These are phyloP conservation scores for Rhopalosiphum nymphaeae DNA, from an alignment of 2,888 invertebrate genomes.

Conservation along the genomic window DNA sequence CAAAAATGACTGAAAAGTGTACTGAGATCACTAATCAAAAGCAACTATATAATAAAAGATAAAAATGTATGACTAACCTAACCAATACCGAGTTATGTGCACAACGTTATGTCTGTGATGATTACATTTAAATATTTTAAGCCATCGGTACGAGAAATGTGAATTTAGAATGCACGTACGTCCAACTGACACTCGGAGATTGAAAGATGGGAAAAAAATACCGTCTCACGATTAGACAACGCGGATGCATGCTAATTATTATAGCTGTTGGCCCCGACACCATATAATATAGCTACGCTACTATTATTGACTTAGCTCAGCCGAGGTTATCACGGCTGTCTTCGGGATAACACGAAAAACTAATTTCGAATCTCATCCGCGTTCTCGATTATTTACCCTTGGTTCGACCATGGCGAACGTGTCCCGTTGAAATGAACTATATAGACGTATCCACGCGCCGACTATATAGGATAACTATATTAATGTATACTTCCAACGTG, in stretches of 20 bases:
- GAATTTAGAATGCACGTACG: neutral
- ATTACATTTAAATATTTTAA: neutral
- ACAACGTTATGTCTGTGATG: neutral
- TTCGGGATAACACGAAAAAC: constrained; percentile 14
- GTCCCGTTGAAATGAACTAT: neutral
- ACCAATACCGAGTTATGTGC: neutral
- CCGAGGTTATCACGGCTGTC: neutral
- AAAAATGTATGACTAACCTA: neutral
- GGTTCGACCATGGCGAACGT: neutral
- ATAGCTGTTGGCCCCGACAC: constrained; percentile 2
- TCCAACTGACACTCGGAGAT: neutral
- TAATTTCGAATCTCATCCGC: neutral
- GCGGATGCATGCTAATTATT: constrained; percentile 1
- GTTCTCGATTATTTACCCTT: constrained; percentile 31
- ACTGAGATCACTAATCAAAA: neutral
- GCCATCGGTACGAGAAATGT: neutral
- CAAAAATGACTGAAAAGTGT: neutral
- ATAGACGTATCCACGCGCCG: neutral
- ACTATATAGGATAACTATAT: neutral
- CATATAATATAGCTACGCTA: neutral
- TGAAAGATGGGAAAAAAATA: neutral
- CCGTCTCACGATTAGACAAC: neutral
- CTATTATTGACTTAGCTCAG: neutral
- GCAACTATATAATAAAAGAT: neutral
- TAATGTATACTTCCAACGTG: neutral